Evolutionary conservation across 2,888 invertebrate genomes (phyloP), one percentile per base, ranked within the genome.

Genomic region (Torymus tubicola): DNA sequence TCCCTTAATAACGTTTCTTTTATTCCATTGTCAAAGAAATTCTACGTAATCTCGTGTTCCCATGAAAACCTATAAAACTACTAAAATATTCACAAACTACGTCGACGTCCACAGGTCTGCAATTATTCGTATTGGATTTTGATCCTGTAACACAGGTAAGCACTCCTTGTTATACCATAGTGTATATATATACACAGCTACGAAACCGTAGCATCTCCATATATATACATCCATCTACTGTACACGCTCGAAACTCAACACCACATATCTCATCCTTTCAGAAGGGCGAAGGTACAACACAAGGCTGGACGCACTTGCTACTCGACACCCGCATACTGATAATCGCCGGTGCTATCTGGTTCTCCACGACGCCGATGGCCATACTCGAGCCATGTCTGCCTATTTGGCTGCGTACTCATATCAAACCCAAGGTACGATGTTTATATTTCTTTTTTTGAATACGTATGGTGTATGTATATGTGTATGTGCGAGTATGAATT

Each of bases 351-450:
- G 94, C 95, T 1, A 95, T 97, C 83, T 95, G 95, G 92, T 91
- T 95, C 52, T 95, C 96, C 14, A 96, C 96, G 0, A 94, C 95
- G 14, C 94, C 96, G 0, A 96, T 97, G 94, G 95, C 96, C 0
- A 94, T 96, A 83, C 89, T 97, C 83, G 97, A 97, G 88, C 95
- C 96, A 0, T 96, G 96, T 81, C 92, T 97, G 16, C 97, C 96
- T 0, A 93, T 96, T 86, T 97, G 96, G 96, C 90, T 96, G 60
- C 93, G 95, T 88, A 93, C 92, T 14, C 93, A 93, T 76, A 92
- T 95, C 83, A 92, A 94, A 84, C 94, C 95, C 0, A 91, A 91
- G 92, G 94, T 94, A 86, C 8, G 42, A 42, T 42, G 8, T 42
- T 42, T 42, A 42, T 42, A 5, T 42, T 4, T 42, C 8, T 42